These are phyloP conservation scores for Zeugodacus cucurbitae DNA, from an alignment of 1,140 invertebrate genomes.

Conservation along the genomic window DNA sequence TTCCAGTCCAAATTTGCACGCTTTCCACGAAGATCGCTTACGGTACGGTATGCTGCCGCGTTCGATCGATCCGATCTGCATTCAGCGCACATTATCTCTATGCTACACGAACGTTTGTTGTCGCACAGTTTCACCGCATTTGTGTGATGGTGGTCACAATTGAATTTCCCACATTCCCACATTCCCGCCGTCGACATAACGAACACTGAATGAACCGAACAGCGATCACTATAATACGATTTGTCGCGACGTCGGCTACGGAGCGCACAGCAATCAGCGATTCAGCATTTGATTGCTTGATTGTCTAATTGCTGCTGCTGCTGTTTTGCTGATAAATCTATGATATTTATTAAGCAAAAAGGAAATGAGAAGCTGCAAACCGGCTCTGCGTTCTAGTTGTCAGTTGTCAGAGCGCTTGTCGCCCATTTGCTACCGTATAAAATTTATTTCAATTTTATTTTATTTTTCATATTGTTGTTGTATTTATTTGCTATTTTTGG, in stretches of 20 bases:
- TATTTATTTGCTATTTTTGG: not conserved
- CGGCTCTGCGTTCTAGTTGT: constrained; percentile 31
- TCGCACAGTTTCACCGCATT: constrained; percentile 29
- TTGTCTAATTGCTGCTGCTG: not conserved
- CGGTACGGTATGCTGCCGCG: constrained; percentile 15
- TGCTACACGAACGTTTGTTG: not conserved
- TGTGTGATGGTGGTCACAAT: constrained; percentile 22
- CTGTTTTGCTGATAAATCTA: not conserved
- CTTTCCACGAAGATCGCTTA: constrained; percentile 32
- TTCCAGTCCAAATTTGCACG: constrained; percentile 2
- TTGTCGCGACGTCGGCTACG: not conserved
- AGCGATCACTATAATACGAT: not conserved
- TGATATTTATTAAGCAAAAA: not conserved
- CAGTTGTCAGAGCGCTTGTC: constrained; percentile 18
- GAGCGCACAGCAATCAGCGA: not conserved
- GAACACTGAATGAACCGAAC: not conserved
- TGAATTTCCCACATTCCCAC: constrained; percentile 18
- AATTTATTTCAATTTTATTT: not conserved
- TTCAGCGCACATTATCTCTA: not conserved
- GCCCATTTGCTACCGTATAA: constrained; percentile 17
- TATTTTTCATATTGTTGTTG: not conserved
- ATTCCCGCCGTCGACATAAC: not conserved
- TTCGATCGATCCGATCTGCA: not conserved
- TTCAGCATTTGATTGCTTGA: not conserved
- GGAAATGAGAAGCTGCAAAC: not conserved